These are phyloP conservation scores for Muscicapa adusta DNA, from an alignment of 2,113 vertebrate species.

Conservation along the genomic window DNA sequence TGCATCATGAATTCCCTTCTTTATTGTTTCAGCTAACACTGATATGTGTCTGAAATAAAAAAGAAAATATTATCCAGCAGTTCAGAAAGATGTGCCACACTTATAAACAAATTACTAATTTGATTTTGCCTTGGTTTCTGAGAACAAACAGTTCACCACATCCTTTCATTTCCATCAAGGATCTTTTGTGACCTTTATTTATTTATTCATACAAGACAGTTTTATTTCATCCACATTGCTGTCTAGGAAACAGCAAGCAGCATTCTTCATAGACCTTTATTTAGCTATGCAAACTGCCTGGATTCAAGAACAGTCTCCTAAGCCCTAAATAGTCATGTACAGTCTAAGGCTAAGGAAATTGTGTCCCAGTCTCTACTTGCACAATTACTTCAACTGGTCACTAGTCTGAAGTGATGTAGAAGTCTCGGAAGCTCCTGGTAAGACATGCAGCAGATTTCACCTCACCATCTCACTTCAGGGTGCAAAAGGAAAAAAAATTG, in stretches of 20 bases:
- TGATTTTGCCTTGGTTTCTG: not conserved
- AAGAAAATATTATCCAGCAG: constrained; percentile 38
- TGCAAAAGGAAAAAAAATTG: not conserved
- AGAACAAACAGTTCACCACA: not conserved
- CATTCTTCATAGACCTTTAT: constrained; percentile 57
- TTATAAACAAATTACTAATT: not conserved
- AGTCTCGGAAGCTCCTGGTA: not conserved
- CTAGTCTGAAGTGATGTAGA: not conserved
- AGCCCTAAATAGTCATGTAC: not conserved
- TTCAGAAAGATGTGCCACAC: not conserved
- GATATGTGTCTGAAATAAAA: constrained; percentile 87
- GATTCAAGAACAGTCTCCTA: not conserved
- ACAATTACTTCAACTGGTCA: not conserved
- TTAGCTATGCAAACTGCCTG: constrained; percentile 53
- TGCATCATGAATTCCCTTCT: constrained; percentile 95
- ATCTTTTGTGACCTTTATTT: not conserved
- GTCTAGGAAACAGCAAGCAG: constrained; percentile 30
- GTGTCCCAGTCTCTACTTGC: not conserved
- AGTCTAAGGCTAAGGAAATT: not conserved
- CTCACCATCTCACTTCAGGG: not conserved
- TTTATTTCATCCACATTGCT: not conserved
- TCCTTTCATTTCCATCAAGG: not conserved
- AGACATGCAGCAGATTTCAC: not conserved
- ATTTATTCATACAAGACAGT: not conserved
- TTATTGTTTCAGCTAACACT: constrained; percentile 96